phyloP scores from a whole-genome alignment of 2,888 invertebrate genomes.

The Athalia circularis region DNA sequence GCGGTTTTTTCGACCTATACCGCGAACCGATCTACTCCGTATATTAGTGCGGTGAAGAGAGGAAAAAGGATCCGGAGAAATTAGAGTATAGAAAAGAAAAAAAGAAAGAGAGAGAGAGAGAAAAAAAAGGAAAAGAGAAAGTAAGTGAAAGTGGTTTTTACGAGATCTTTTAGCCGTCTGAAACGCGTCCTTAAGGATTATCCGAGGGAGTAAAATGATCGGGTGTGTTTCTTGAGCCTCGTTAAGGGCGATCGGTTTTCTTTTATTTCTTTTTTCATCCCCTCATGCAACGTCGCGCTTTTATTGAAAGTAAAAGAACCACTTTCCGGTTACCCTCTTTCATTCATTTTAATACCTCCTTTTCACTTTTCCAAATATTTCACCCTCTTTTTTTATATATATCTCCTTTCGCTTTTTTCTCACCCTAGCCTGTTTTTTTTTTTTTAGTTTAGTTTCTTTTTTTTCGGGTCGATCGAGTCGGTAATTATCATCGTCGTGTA shows the following conservation, averaged over 20 bases:
- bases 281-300: background rate
- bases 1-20: background rate
- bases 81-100: too few species aligned
- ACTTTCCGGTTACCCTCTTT: background rate
- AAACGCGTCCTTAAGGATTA: background rate
- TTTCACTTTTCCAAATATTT: background rate
- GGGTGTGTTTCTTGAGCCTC: constrained; percentile 2
- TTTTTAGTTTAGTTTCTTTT: background rate
- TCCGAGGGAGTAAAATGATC: background rate
- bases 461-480: background rate
- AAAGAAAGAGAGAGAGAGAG: too few species aligned
- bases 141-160: background rate
- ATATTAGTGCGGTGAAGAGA: too few species aligned
- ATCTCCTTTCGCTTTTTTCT: too few species aligned
- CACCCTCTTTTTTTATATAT: too few species aligned
- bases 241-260: constrained; percentile 23
- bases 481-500: background rate
- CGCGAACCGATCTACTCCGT: too few species aligned
- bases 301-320: background rate
- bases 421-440: background rate
- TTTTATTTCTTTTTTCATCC: background rate
- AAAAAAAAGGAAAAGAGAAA: background rate
- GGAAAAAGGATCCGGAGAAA: too few species aligned
- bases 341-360: constrained; percentile 3
- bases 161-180: constrained; percentile 3